These are phyloP conservation scores for Limnephilus lunatus DNA, from an alignment of 2,888 invertebrate species.

Conservation along the genomic window DNA sequence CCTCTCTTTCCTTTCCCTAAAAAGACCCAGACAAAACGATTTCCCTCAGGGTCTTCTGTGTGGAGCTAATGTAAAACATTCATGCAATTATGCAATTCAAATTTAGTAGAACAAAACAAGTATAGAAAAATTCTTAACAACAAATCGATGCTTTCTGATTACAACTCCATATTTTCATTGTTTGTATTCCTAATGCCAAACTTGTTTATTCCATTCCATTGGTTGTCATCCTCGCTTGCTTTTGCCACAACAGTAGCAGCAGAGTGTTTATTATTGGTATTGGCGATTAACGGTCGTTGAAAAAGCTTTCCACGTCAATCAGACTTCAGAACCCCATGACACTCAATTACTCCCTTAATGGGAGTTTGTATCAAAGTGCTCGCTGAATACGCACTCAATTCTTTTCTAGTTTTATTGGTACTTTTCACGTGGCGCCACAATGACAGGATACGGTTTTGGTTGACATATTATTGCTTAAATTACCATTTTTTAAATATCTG, in stretches of 20 bases:
- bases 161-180: background rate
- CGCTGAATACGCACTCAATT: background rate
- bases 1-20: no score
- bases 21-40: no score
- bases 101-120: background rate
- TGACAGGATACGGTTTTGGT: background rate
- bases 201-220: background rate
- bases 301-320: background rate
- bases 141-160: background rate
- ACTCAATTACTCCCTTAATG: background rate
- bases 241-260: background rate
- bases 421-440: background rate
- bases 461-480: background rate
- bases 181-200: background rate
- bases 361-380: background rate
- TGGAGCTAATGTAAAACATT: no score
- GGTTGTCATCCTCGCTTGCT: background rate
- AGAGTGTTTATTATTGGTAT: background rate
- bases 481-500: background rate
- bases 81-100: no score
- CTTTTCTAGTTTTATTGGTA: background rate
- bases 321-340: background rate
- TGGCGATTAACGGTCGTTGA: background rate
- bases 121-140: background rate
- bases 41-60: no score